A percentile compares a stretch with the other conserved stretches of the same genome.
phyloP scores from a whole-genome alignment of 1,140 invertebrate genomes.

The Trachelipus rathkii region DNA sequence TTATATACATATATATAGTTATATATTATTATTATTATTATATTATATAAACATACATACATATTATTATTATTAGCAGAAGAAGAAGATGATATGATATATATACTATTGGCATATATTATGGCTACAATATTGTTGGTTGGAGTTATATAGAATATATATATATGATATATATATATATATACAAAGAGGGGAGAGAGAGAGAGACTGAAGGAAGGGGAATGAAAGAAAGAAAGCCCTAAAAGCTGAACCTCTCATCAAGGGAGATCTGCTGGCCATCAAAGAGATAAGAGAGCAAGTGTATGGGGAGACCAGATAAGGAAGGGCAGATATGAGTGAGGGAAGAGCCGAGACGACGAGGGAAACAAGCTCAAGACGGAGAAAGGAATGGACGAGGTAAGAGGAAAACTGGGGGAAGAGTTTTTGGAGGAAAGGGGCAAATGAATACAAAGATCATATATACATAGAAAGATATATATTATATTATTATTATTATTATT shows the following conservation, averaged over 20 bases:
- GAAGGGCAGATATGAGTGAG: slow-evolving; percentile 8
- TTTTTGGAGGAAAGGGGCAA: background rate
- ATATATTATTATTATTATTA: no score
- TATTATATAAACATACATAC: no score
- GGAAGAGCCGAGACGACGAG: background rate
- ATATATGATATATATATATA: slow-evolving; percentile 39
- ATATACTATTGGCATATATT: no score
- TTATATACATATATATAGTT: no score
- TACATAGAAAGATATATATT: no score
- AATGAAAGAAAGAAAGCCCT: background rate
- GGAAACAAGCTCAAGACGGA: background rate
- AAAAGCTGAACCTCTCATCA: background rate
- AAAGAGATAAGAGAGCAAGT: background rate
- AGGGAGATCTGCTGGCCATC: background rate
- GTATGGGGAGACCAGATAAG: background rate
- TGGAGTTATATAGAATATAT: no score
- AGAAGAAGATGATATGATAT: no score
- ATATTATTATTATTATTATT: no score
- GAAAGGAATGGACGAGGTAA: background rate
- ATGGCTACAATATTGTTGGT: no score
- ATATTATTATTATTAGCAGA: no score
- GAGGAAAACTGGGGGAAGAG: background rate
- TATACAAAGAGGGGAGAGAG: slow-evolving; percentile 26
- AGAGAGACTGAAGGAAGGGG: background rate
- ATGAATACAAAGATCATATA: no score